Conservation (phyloP, 2,888 invertebrate species). For the Eristalinus sepulchralis region DNA sequence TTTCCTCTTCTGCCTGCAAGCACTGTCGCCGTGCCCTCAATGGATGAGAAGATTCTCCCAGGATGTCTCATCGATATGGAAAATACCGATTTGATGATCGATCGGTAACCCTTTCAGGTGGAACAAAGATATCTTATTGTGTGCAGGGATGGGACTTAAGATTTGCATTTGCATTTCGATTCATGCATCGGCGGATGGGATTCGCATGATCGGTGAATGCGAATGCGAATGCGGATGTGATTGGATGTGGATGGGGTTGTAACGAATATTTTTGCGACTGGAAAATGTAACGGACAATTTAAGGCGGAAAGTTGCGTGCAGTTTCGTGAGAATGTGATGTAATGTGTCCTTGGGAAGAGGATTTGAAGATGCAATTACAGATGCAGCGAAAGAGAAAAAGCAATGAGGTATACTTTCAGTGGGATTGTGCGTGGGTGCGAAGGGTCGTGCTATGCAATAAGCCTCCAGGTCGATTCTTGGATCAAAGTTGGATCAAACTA, state of each 20-base stretch:
- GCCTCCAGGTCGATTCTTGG: no score
- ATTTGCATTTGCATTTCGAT: slow-evolving; percentile 58
- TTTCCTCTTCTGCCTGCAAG: not conserved
- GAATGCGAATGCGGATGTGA: slow-evolving; percentile 37
- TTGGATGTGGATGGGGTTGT: slow-evolving; percentile 47
- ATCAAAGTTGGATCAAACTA: no score
- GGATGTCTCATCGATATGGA: slow-evolving; percentile 65
- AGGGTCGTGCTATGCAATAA: no score
- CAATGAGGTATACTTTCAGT: no score
- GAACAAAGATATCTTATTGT: slow-evolving; percentile 28
- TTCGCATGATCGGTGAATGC: slow-evolving; percentile 50
- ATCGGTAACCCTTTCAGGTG: slow-evolving; percentile 64
- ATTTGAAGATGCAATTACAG: no score
- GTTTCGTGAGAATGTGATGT: not conserved
- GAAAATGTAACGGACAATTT: slow-evolving; percentile 49
- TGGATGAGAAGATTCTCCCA: slow-evolving; percentile 70
- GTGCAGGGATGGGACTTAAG: slow-evolving; percentile 10
- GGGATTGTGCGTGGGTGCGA: no score
- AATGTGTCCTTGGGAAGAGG: not conserved
- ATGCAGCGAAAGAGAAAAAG: no score
- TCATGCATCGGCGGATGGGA: slow-evolving; percentile 64
- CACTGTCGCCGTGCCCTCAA: slow-evolving; percentile 20
- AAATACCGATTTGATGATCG: slow-evolving; percentile 49
- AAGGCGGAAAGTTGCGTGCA: not conserved
- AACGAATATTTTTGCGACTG: slow-evolving; percentile 50